These are phyloP conservation scores for Aphelenchoides bicaudatus DNA, from an alignment of 2,888 invertebrate species.

Conservation along the genomic window DNA sequence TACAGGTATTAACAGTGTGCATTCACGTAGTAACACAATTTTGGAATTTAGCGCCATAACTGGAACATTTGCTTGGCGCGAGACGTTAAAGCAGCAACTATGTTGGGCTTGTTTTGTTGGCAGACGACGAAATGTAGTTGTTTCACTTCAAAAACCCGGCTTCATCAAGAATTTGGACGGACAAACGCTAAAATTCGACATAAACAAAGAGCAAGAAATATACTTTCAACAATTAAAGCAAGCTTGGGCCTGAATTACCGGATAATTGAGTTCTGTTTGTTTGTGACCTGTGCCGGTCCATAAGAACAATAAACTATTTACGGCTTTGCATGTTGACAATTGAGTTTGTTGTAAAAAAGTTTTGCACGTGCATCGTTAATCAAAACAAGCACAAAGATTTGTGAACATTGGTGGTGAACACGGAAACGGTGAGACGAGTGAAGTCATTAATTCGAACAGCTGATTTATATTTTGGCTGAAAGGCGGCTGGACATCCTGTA, in stretches of 20 bases:
- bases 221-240: neutral
- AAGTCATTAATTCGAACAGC: too few species aligned
- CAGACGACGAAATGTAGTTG: neutral
- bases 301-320: too few species aligned
- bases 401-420: too few species aligned
- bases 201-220: neutral
- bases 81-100: neutral
- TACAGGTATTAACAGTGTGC: too few species aligned
- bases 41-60: neutral
- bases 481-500: too few species aligned
- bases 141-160: neutral
- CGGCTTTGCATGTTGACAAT: too few species aligned
- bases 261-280: neutral
- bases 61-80: neutral
- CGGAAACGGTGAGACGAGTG: too few species aligned
- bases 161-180: neutral
- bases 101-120: neutral
- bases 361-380: too few species aligned
- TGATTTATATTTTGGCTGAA: too few species aligned
- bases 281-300: neutral
- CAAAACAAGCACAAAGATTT: too few species aligned
- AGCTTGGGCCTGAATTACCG: constrained; percentile 10
- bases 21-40: too few species aligned
- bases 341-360: too few species aligned
- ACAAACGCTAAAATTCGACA: neutral